Evolutionary conservation across 2,113 vertebrate species (phyloP).

Genomic region (Rhineura floridana): DNA sequence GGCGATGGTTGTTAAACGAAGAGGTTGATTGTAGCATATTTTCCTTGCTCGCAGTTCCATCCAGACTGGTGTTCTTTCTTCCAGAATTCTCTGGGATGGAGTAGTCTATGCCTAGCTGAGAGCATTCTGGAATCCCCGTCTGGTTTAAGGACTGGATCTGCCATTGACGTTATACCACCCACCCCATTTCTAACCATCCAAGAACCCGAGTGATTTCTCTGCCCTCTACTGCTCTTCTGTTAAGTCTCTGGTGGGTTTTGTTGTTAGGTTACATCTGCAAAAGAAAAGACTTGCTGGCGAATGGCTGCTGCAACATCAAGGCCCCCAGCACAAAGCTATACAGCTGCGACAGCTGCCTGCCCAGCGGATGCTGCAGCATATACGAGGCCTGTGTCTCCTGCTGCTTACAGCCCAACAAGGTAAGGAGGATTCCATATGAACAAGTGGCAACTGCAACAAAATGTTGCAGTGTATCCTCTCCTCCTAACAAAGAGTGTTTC

Average conservation of each 20-base stretch:
- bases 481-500: neutral
- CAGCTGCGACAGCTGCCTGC: constrained; percentile 90
- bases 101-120: too few species aligned
- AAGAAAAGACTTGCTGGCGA: constrained; percentile 89
- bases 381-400: constrained; percentile 96
- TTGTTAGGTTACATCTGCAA: constrained; percentile 94
- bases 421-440: constrained; percentile 30
- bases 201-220: neutral
- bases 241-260: neutral
- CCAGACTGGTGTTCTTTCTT: too few species aligned
- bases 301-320: constrained; percentile 89
- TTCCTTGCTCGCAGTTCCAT: too few species aligned
- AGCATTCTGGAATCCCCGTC: too few species aligned
- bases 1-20: too few species aligned
- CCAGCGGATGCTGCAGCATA: constrained; percentile 90
- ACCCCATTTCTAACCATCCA: too few species aligned
- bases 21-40: too few species aligned
- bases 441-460: too few species aligned
- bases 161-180: too few species aligned
- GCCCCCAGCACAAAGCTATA: constrained; percentile 81
- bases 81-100: too few species aligned
- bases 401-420: constrained; percentile 96
- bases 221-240: neutral
- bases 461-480: too few species aligned
- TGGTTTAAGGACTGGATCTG: too few species aligned